Evolutionary conservation across 2,113 vertebrate genomes (phyloP), one percentile per base, ranked within the genome.

Genomic region (Ginglymostoma cirratum): DNA sequence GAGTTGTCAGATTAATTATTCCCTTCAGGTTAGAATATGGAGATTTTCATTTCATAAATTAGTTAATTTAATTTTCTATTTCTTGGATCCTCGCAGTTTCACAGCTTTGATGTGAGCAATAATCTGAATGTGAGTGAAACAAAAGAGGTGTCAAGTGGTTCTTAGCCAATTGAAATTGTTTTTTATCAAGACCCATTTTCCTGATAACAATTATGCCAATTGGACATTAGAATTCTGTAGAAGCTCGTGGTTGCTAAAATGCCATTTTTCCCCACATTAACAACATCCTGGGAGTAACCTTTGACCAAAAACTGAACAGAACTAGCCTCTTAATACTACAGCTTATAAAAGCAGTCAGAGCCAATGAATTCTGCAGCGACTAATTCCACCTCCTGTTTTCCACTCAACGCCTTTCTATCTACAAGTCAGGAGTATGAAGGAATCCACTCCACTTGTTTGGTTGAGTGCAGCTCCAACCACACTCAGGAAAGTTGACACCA

Each of bases 51-150:
- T 65, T 93, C 89, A 66, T 93, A 93, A 93, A 93, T 93, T 93
- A 93, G 61, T 93, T 93, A 93, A 93, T 93, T 93, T 93, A 93
- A 93, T 93, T 93, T 93, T 93, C 89, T 65, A 93, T 93, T 93
- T 93, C 65, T 93, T 65, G 65, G n/a, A 93, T 93, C 89, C 89
- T 93, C 89, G 7, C 61, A 38, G 89, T n/a, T 93, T 38, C 89
- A 93, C 61, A 93, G 61, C 61, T 93, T 61, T 93, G 89, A 66
- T 66, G 89, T 65, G 89, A 66, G 61, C 61, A 66, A 66, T 66
- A 93, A 66, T 93, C 89, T 21, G 61, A 93, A 93, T 66, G 19
- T 93, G 61, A 93, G 30, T 38, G 61, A n/a, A 66, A 65, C 61
- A n/a, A 66, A 93, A 8, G 38, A n/a, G 89, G 34, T 34, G 5